Base-by-base conservation (phyloP, 1,140 invertebrate species). In the Drosophila azteca region DNA sequence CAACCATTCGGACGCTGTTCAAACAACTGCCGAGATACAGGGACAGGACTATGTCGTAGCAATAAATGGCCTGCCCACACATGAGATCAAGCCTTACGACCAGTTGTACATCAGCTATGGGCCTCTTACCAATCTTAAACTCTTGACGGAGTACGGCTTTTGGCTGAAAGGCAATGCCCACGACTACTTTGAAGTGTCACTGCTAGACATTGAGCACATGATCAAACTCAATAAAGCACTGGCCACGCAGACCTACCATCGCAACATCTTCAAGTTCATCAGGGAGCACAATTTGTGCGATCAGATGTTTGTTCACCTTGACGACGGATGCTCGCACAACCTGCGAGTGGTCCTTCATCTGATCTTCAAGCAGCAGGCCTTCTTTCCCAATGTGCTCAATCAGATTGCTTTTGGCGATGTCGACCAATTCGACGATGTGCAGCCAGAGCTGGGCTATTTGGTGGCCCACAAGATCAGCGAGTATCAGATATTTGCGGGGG, bases 91-190 rank as follows among this genome's bases (percentile, higher is more conserved):
- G 22, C 92, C 93, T 68, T 92, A 93, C 73, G 91, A 94, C 13
- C 94, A 96, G 92, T 93, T 96, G 57, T 96, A 95, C 81, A 96
- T 97, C 48, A 95, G 94, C 68, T 97, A 97, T 89, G 96, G 96
- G 3, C 83, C 93, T 8, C 94, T 96, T 87, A 92, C 94, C 58
- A 97, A 95, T 92, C 72, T 93, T 1, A 94, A 94, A 74, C 91
- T 97, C 3, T 93, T 95, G 53, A 82, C 94, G 0, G 95, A 97
- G 65, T 97, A 97, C 91, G 96, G 96, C 0, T 97, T 97, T 91
- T 93, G 93, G 57, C 89, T 96, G 41, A 88, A 93, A 7, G 75
- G 92, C 8, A 96, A 96, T 92, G 77, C 90, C 17, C 91, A 95
- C 71, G 95, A 95, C 89, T 92, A 92, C 72, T 91, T 96, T 64